Evolutionary conservation across 2,113 vertebrate genomes (phyloP), one percentile per base, ranked within the genome.

Genomic region (Trachemys scripta): DNA sequence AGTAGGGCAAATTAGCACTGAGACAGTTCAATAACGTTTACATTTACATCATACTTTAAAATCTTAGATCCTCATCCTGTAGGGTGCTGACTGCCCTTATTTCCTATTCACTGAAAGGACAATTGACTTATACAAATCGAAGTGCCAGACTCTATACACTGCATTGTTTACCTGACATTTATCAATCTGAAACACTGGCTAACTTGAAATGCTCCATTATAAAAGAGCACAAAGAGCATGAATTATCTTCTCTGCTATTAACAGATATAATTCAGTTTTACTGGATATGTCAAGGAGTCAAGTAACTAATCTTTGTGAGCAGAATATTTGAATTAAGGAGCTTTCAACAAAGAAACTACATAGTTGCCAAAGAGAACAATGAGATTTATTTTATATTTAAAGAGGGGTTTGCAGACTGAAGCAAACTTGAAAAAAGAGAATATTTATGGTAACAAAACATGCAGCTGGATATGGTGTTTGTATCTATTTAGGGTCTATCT

Each of bases 361-460:
- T 50, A 91, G 47, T 93, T 96, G 79, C 91, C 90, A 97, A 93
- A 54, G 90, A 75, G 86, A 98, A 89, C 84, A 88, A 91, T 88
- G 54, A 89, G 79, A 94, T 97, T 93, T 97, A 94, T 96, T 95
- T 96, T 82, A 82, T 84, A 57, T 92, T 90, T 96, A 94, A 96
- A 96, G 82, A 88, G 13, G 25, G 62, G 54, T 94, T 96, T 96
- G 92, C 72, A 96, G 81, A 91, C 81, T 92, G 83, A 95, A 95
- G 50, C 35, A 89, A 92, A 90, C 81, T 85, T 88, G 84, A 82
- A 85, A 92, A 84, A 87, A 92, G 92, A 92, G 76, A 94, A 38
- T 8, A 76, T 90, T 87, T 88, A 94, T 78, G 57, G 35, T 78
- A 90, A 69, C 8, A 92, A 96, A 96, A 97, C 80, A 96, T 72